A percentile compares a stretch with the other conserved stretches of the same genome.
phyloP scores from a whole-genome alignment of 2,888 invertebrate genomes.

The Ernsta delagoae region DNA sequence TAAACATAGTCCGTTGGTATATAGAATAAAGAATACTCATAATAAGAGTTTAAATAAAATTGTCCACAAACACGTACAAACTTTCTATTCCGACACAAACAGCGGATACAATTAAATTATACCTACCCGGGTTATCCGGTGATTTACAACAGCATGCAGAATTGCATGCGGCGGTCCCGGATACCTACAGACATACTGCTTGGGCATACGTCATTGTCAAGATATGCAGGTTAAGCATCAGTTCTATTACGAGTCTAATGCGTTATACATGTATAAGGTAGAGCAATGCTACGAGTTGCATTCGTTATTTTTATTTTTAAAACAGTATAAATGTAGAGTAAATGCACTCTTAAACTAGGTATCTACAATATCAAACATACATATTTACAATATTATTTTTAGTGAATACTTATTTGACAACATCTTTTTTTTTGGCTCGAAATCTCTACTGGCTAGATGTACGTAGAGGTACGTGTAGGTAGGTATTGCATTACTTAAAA shows the following conservation, averaged over 20 bases:
- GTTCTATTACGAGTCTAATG: neutral
- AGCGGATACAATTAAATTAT: neutral
- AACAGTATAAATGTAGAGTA: no score
- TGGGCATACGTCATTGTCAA: constrained; percentile 1
- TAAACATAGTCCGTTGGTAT: neutral
- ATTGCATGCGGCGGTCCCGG: neutral
- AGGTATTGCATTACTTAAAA: no score
- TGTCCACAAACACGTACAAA: neutral
- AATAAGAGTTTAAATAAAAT: neutral
- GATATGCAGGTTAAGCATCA: constrained; percentile 2
- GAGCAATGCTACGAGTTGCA: no score
- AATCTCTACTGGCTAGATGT: no score
- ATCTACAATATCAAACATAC: no score
- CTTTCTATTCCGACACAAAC: neutral
- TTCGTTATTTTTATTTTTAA: no score
- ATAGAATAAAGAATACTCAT: neutral
- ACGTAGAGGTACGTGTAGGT: no score
- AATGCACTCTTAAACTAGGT: no score
- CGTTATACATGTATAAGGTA: neutral
- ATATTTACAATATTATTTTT: no score
- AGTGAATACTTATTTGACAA: no score
- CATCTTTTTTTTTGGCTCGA: no score
- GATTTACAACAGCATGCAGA: constrained; percentile 1
- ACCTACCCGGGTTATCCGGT: neutral
- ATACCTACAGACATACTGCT: neutral